phyloP scores from a whole-genome alignment of 30 jellyfish, hydroid and myxozoan genomes.

The Cassiopea andromeda region DNA sequence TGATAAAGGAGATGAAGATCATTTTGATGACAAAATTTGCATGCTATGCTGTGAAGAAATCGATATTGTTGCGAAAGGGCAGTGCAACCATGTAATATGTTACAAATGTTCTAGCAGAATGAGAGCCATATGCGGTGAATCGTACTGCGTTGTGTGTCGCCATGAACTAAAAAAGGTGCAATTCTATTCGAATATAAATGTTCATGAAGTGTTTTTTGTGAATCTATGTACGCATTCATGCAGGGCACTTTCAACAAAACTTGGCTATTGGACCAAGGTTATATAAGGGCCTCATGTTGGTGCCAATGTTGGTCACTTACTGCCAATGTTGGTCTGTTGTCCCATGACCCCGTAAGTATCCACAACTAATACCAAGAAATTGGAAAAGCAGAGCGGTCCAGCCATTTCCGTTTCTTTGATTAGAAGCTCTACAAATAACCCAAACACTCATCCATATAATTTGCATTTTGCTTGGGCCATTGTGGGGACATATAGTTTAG shows the following conservation, averaged over 20 bases:
- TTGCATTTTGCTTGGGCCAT: too few species aligned
- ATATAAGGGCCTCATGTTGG: too few species aligned
- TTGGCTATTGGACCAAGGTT: too few species aligned
- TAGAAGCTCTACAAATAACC: neutral
- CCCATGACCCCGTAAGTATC: too few species aligned
- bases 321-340: too few species aligned
- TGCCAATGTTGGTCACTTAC: too few species aligned
- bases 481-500: too few species aligned
- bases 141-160: constrained; percentile 88
- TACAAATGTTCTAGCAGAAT: constrained; percentile 87
- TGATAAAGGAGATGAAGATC: constrained; percentile 19
- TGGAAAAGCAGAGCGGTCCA: neutral
- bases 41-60: constrained; percentile 84
- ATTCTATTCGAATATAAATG: neutral
- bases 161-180: constrained; percentile 82
- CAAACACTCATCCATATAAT: too few species aligned
- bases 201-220: neutral
- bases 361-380: neutral
- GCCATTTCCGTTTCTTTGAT: neutral
- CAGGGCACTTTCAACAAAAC: too few species aligned
- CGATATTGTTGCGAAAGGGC: constrained; percentile 73
- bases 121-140: constrained; percentile 84
- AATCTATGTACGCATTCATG: too few species aligned
- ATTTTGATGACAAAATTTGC: constrained; percentile 49
- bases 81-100: constrained; percentile 93